Evolutionary conservation across 2,888 invertebrate species (phyloP).

Genomic region (Dryocosmus kuriphilus): DNA sequence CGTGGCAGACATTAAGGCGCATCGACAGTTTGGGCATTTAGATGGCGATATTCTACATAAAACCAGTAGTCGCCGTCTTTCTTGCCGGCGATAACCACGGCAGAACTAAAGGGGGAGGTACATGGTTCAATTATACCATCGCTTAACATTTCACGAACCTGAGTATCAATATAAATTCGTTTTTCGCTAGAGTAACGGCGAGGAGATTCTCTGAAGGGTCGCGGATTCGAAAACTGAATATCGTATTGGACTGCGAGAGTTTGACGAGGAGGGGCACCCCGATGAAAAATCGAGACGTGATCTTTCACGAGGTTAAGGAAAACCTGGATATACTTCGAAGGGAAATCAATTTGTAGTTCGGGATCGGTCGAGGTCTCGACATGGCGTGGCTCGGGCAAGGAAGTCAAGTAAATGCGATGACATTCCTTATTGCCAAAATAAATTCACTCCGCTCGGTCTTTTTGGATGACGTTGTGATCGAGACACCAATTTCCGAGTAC

Average conservation of each 20-base stretch:
- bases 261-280: background rate
- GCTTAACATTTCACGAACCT: constrained; percentile 50
- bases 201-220: background rate
- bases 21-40: constrained; percentile 56
- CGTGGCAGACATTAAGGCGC: constrained; percentile 55
- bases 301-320: background rate
- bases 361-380: background rate
- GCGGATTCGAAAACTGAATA: background rate
- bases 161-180: constrained; percentile 46
- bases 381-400: background rate
- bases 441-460: background rate
- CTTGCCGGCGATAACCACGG: constrained; percentile 51
- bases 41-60: constrained; percentile 57
- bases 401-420: background rate
- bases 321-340: background rate
- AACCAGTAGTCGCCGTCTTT: constrained; percentile 49
- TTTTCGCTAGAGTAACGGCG: constrained; percentile 41
- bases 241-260: constrained; percentile 14
- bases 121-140: constrained; percentile 53
- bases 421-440: background rate
- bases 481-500: background rate
- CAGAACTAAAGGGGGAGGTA: constrained; percentile 52
- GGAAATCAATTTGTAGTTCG: background rate
- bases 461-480: background rate
- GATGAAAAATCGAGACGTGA: background rate